phyloP scores from a whole-genome alignment of 2,797 vertebrate species.

The Streptopelia turtur region DNA sequence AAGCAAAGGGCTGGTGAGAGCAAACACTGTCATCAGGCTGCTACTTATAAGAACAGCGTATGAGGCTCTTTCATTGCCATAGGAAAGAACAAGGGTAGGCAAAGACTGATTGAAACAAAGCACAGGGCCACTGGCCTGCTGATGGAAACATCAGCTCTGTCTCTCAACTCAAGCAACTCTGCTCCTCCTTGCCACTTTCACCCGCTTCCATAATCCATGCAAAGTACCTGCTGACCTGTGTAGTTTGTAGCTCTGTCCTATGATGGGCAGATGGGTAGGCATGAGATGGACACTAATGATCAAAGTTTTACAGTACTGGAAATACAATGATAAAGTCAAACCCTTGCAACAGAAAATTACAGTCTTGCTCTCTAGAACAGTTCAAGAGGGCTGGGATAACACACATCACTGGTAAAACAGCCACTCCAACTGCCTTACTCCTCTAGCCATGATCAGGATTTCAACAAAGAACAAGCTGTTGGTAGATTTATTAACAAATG shows the following conservation, averaged over 20 bases:
- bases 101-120: not conserved
- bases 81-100: not conserved
- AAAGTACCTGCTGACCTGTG: not conserved
- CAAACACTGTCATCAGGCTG: not conserved
- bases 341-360: not conserved
- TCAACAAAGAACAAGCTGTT: not conserved
- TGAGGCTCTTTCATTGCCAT: not conserved
- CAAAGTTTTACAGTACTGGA: not conserved
- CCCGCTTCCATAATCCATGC: not conserved
- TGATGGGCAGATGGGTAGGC: not conserved
- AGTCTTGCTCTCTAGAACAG: not conserved
- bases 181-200: not conserved
- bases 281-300: not conserved
- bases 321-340: not conserved
- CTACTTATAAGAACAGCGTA: not conserved
- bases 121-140: not conserved
- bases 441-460: not conserved
- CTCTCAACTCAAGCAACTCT: not conserved
- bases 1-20: not conserved
- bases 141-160: not conserved
- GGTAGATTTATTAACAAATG: not conserved
- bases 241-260: not conserved
- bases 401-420: not conserved
- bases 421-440: not conserved
- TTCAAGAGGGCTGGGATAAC: not conserved